Evolutionary conservation across 2,797 vertebrate genomes (phyloP), one percentile per base, ranked within the genome.

Genomic region (Echiichthys vipera): DNA sequence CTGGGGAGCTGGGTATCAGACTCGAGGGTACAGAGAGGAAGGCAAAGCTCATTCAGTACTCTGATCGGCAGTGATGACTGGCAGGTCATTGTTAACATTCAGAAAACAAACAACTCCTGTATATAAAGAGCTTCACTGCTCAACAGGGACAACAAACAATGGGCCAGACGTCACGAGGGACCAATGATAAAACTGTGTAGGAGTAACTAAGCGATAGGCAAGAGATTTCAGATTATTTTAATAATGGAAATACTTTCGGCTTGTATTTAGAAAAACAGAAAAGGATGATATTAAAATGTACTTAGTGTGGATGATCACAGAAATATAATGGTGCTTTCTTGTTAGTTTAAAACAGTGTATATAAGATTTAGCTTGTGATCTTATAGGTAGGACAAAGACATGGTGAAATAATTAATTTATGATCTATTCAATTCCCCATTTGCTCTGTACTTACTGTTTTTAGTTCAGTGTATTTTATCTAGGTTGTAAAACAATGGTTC

Each of bases 61-160:
- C 91, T 92, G 94, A 95, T 94, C 92, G 93, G 80, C 87, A 87
- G 55, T 39, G 91, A 93, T 93, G 94, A 96, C 91, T 92, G 93
- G 92, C 95, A 95, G 93, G 91, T 85, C 87, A 87, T 88, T 88
- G 88, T 95, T 95, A 92, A 93, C 89, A 84, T 84, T 91, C 80
- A 88, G 57, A 86, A 88, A 89, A 86, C 82, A 89, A 89, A 87
- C 84, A 84, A 22, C 55, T 69, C 59, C 57, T 46, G 63, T 64
- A 77, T 64, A 77, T 71, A 78, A 85, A 79, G 76, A 87, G 65
- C 20, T 66, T 62, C 15, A 1, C 18, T 34, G 64, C 54, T 74
- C 80, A 54, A 34, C 17, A 64, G 71, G 37, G 54, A 62, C 68
- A 71, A 71, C 51, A 59, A 78, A 83, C 79, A 88, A 80, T 68